These are phyloP conservation scores for Mystacides longicornis DNA, from an alignment of 2,888 invertebrate genomes.

Conservation along the genomic window DNA sequence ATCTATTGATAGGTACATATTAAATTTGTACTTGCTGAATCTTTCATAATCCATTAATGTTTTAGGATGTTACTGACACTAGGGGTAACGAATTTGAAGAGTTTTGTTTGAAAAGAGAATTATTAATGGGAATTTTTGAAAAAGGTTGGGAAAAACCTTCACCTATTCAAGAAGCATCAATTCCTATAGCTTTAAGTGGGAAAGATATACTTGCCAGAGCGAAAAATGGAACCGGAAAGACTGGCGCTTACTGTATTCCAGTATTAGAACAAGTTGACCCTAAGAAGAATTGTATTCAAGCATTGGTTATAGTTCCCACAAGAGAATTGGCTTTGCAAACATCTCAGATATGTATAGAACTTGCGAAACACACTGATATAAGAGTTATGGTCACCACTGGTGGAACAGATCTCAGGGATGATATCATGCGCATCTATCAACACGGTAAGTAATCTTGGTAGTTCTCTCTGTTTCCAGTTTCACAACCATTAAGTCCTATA, in stretches of 20 bases:
- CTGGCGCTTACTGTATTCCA: conserved; percentile 98
- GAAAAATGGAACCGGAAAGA: conserved; percentile 99
- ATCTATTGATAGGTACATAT: too few relatives aligned
- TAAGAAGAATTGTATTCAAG: conserved; percentile 90
- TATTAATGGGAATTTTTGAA: conserved; percentile 99
- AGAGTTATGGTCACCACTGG: conserved; percentile 99
- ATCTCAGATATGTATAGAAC: conserved; percentile 98
- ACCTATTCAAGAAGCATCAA: conserved; percentile 98
- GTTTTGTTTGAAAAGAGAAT: conserved; percentile 93
- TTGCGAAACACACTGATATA: conserved; percentile 94
- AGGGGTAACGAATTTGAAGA: conserved; percentile 99
- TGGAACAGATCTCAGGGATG: conserved; percentile 95
- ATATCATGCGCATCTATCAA: conserved; percentile 98
- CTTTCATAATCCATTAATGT: too few relatives aligned
- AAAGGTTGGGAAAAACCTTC: conserved; percentile 99
- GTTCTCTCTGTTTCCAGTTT: too few relatives aligned
- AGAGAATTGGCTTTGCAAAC: conserved; percentile 98
- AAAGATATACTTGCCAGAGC: conserved; percentile 97
- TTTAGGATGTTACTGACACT: conserved; percentile 96
- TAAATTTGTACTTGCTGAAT: too few relatives aligned
- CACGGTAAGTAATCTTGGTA: conserved; percentile 82
- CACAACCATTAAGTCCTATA: too few relatives aligned
- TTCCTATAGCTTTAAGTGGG: conserved; percentile 96
- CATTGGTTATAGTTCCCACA: conserved; percentile 96
- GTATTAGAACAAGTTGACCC: conserved; percentile 92